Base-by-base conservation (phyloP, 1,140 invertebrate genomes). In the Pseudomyrmex dendroicus region DNA sequence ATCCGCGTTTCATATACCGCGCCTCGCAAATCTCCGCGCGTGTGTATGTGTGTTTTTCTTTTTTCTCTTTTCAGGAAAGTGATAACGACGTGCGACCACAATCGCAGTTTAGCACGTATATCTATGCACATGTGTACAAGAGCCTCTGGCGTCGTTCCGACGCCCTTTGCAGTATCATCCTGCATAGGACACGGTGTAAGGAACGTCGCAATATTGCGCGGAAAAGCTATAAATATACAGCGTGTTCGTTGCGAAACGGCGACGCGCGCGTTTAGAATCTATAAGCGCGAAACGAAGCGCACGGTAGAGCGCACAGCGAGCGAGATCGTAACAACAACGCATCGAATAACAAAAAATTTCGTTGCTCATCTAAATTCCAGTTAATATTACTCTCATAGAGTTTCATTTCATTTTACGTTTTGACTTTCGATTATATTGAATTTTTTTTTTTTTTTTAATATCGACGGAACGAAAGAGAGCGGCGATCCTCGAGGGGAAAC, bases 221-320 rank as follows among this genome's bases (percentile, higher is more conserved):
- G 59, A 76, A 84, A 74, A 84, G 61, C 52, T 82, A 84, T 73
- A 86, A 84, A 82, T 82, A 82, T 56, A 52, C 62, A 44, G 59
- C 44, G 48, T n/a, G 25, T 52, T 59, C 48, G 54, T 83, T 77
- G 73, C 83, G 61, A 84, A 84, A 84, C 64, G 15, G 7, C 48
- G 59, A 52, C 54, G 50, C 25, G 63, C 74, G 25, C 44, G 13
- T 22, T 68, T 56, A 54, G 12, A 68, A 78, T 57, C 50, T 46
- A 56, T 15, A 35, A 63, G n/a, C 17, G 13, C n/a, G 12, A 17
- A 54, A 22, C 15, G 9, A 66, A 56, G 15, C 22, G 4, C 59
- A 7, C 15, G 9, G 7, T 35, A 35, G 35, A 35, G 35, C 35
- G 35, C 35, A 35, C 35, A 7, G 35, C 35, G 35, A 35, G 35